A percentile compares a stretch with the other conserved stretches of the same genome.
Conservation (phyloP, 2,888 invertebrate species). For the Amorpha juglandis region DNA sequence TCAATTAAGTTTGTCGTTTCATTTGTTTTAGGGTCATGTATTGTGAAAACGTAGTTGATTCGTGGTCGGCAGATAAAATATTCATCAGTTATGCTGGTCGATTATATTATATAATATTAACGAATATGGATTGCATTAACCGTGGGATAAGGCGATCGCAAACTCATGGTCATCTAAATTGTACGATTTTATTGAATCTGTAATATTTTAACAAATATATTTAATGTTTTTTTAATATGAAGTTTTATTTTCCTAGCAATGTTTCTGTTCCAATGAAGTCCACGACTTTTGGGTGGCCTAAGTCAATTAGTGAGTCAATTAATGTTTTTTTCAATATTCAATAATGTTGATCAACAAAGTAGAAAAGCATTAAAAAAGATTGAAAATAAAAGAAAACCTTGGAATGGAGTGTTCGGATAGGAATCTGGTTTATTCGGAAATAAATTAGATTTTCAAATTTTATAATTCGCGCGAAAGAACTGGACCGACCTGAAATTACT, state of each 20-base stretch:
- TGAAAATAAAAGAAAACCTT: too few species aligned
- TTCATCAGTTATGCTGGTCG: not conserved
- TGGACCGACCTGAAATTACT: too few species aligned
- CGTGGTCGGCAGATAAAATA: not conserved
- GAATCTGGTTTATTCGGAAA: too few species aligned
- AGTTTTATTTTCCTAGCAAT: constrained; percentile 35
- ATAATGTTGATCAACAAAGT: too few species aligned
- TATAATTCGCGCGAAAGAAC: too few species aligned
- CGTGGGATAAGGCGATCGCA: constrained; percentile 33
- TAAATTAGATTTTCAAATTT: too few species aligned
- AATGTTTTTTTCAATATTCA: too few species aligned
- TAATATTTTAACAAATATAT: constrained; percentile 84
- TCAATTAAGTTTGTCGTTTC: not conserved
- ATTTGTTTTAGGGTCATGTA: not conserved
- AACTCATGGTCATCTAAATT: constrained; percentile 53
- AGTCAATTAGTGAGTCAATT: too few species aligned
- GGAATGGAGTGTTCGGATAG: too few species aligned
- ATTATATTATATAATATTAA: not conserved
- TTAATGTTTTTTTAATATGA: constrained; percentile 73
- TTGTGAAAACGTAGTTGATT: not conserved
- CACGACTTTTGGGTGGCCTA: too few species aligned
- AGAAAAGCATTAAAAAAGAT: too few species aligned
- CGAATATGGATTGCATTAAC: constrained; percentile 45
- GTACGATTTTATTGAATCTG: constrained; percentile 80
- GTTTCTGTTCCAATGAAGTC: too few species aligned